Evolutionary conservation across 2,797 vertebrate genomes (phyloP), one percentile per base, ranked within the genome.

Genomic region (Carcharodon carcharias): DNA sequence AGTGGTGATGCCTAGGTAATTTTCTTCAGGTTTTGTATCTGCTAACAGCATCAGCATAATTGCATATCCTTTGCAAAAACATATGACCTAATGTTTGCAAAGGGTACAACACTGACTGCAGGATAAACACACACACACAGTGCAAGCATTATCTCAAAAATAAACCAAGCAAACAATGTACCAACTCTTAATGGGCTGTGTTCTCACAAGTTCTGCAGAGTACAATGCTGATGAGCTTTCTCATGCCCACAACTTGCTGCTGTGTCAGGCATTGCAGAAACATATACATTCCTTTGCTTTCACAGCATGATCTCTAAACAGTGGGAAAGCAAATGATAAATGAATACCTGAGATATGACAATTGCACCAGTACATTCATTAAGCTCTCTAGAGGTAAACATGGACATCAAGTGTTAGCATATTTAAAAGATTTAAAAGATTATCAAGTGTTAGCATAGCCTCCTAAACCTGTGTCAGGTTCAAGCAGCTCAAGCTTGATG

Each of bases 241-340:
- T 96, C 96, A 88, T 96, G 85, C 54, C 96, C 96, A 82, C n/a
- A 95, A 96, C 96, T 91, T n/a, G 11, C 54, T 96, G 73, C 96
- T 77, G 96, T 0, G 96, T 82, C 9, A 94, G 96, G 0, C 0
- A 0, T 16, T 96, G 95, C 88, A 35, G 40, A 97, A 85, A 88
- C 0, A 77, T 96, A 96, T 96, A 54, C 67, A 96, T 96, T 97
- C 97, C 96, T 96, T 35, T 96, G 96, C 96, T 96, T 28, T 97
- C 94, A 0, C 96, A 92, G 63, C 61, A 61, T 80, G n/a, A 96
- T 89, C 96, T 26, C 45, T 93, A 26, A 96, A 88, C 0, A 65
- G 73, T 23, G 14, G 11, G 35, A 97, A 65, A 91, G 65, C 96
- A 96, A 96, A 89, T 61, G 16, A 96, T 16, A 96, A 97, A 96